These are phyloP conservation scores for Meta bourneti DNA, from an alignment of 2,888 invertebrate genomes.

Conservation along the genomic window DNA sequence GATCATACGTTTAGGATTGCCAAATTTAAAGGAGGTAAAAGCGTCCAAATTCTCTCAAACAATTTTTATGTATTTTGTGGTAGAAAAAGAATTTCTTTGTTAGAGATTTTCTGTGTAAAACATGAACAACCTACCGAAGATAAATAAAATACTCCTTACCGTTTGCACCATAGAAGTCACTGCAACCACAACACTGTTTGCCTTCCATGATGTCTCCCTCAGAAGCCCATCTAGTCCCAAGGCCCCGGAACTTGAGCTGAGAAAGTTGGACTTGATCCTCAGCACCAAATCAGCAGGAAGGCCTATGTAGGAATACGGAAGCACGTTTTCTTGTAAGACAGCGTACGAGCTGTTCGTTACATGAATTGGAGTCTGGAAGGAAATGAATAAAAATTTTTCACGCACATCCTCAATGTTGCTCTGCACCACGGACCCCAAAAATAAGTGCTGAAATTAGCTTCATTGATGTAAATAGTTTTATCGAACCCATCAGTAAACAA, in stretches of 20 bases:
- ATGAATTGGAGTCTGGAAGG: slow-evolving; percentile 28
- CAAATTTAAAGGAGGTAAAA: no score
- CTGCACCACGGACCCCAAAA: neutral
- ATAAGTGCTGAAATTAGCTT: no score
- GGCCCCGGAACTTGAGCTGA: slow-evolving; percentile 35
- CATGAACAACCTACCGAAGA: neutral
- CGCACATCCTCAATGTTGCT: neutral
- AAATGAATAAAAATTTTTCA: neutral
- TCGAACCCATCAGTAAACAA: no score
- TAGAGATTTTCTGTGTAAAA: neutral
- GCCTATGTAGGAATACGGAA: slow-evolving; percentile 24
- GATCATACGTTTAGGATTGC: no score
- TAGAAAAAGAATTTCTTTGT: neutral
- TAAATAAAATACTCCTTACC: neutral
- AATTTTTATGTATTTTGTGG: no score
- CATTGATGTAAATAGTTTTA: no score
- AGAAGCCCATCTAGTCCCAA: slow-evolving; percentile 51
- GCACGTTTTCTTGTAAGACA: slow-evolving; percentile 18
- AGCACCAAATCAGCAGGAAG: slow-evolving; percentile 48
- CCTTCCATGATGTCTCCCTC: slow-evolving; percentile 46
- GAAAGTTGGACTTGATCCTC: slow-evolving; percentile 41
- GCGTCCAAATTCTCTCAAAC: no score
- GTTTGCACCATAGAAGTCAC: slow-evolving; percentile 3
- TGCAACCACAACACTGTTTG: slow-evolving; percentile 30
- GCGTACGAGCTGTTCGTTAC: slow-evolving; percentile 20